phyloP scores from a whole-genome alignment of 2,888 invertebrate genomes.

The Microplitis deprimator region DNA sequence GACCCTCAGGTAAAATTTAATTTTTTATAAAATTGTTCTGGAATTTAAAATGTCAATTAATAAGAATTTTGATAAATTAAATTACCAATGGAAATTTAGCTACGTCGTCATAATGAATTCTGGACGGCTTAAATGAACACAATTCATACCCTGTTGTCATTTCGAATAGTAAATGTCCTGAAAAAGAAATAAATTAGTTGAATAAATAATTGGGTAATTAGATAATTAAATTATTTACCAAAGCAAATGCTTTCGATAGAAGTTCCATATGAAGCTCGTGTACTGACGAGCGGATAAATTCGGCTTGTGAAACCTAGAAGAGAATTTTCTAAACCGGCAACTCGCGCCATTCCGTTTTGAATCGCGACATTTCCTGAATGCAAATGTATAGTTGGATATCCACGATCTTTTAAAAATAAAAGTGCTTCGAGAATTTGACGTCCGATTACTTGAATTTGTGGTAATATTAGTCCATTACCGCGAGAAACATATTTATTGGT shows the following conservation, averaged over 20 bases:
- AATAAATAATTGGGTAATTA: not conserved
- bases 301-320: slow-evolving; percentile 82
- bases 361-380: slow-evolving; percentile 93
- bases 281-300: slow-evolving; percentile 74
- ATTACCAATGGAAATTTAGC: slow-evolving; percentile 81
- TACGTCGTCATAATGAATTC: slow-evolving; percentile 81
- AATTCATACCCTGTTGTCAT: slow-evolving; percentile 92
- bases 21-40: no score
- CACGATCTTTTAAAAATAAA: slow-evolving; percentile 87
- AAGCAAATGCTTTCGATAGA: slow-evolving; percentile 81
- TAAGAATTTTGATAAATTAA: not conserved
- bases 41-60: no score
- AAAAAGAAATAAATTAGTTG: slow-evolving; percentile 42
- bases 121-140: slow-evolving; percentile 81
- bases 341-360: slow-evolving; percentile 91
- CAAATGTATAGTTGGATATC: slow-evolving; percentile 90
- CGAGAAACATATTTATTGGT: slow-evolving; percentile 81
- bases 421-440: slow-evolving; percentile 90
- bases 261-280: slow-evolving; percentile 72
- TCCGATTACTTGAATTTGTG: slow-evolving; percentile 89
- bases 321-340: slow-evolving; percentile 90
- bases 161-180: slow-evolving; percentile 87
- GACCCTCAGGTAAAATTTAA: no score
- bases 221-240: slow-evolving; percentile 72
- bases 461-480: slow-evolving; percentile 81